These are phyloP conservation scores for Deilephila elpenor DNA, from an alignment of 2,888 invertebrate genomes.

Conservation along the genomic window DNA sequence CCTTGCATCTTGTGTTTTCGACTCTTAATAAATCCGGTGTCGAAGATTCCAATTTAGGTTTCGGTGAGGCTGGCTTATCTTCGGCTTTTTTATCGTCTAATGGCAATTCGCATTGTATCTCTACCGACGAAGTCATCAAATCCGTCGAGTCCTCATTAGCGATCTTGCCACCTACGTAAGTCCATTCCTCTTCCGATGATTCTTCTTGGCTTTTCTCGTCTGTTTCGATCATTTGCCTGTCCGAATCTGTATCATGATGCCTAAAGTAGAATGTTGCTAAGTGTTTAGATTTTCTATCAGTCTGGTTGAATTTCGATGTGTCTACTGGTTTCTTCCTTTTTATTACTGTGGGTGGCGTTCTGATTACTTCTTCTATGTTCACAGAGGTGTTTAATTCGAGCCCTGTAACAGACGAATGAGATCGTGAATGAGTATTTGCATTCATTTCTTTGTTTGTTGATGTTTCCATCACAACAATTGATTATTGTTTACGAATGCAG, in stretches of 20 bases:
- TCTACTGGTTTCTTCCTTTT: slow-evolving; percentile 83
- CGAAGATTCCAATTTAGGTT: slow-evolving; percentile 68
- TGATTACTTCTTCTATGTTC: slow-evolving; percentile 60
- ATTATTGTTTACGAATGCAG: slow-evolving; percentile 57
- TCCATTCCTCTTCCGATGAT: slow-evolving; percentile 86
- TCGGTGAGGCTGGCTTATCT: slow-evolving; percentile 63
- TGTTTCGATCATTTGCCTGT: slow-evolving; percentile 86
- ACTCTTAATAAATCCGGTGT: slow-evolving; percentile 79
- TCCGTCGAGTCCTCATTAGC: slow-evolving; percentile 78
- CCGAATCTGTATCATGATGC: slow-evolving; percentile 94
- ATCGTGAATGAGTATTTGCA: slow-evolving; percentile 37
- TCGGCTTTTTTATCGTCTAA: slow-evolving; percentile 67
- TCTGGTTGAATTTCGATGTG: slow-evolving; percentile 87
- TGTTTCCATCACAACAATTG: slow-evolving; percentile 54
- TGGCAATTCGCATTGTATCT: slow-evolving; percentile 77
- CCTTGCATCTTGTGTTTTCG: slow-evolving; percentile 82
- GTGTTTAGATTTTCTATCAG: slow-evolving; percentile 92
- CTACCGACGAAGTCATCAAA: slow-evolving; percentile 81
- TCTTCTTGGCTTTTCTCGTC: slow-evolving; percentile 78
- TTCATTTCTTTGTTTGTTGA: slow-evolving; percentile 47
- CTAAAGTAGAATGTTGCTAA: slow-evolving; percentile 93
- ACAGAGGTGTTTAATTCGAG: slow-evolving; percentile 57
- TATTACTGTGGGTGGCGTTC: slow-evolving; percentile 76
- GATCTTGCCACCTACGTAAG: slow-evolving; percentile 83
- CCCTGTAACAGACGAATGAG: slow-evolving; percentile 56